These are phyloP conservation scores for Chloroceryle inda DNA, from an alignment of 2,797 vertebrate species.

Conservation along the genomic window DNA sequence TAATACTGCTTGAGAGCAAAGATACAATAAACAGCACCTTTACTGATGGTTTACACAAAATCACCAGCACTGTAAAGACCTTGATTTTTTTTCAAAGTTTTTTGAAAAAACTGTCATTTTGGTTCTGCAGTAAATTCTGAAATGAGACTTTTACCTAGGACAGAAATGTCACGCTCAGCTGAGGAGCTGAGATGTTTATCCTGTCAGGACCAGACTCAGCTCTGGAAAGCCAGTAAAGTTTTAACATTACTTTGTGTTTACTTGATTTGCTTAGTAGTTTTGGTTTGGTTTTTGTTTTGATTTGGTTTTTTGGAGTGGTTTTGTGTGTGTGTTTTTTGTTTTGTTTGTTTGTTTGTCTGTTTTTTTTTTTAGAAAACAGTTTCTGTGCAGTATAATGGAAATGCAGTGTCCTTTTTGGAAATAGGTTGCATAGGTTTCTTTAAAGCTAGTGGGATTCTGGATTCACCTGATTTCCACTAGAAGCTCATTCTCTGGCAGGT, in stretches of 20 bases:
- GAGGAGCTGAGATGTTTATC: background rate
- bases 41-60: background rate
- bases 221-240: background rate
- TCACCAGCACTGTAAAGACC: background rate
- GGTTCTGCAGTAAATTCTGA: background rate
- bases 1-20: background rate
- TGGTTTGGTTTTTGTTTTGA: too few relatives aligned
- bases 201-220: background rate
- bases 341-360: too few relatives aligned
- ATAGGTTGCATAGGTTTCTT: background rate
- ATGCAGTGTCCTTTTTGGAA: background rate
- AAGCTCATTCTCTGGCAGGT: background rate
- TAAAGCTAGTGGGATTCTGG: rapidly evolving
- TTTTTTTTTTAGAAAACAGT: background rate
- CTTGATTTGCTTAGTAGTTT: background rate
- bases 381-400: background rate
- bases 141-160: background rate
- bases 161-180: background rate
- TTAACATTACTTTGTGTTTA: background rate
- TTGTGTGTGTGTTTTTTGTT: too few relatives aligned
- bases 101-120: background rate
- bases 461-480: background rate
- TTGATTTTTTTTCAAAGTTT: background rate
- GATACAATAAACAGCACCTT: background rate
- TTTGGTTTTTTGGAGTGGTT: too few relatives aligned